phyloP scores from a whole-genome alignment of 2,797 vertebrate genomes.

The Anableps anableps region DNA sequence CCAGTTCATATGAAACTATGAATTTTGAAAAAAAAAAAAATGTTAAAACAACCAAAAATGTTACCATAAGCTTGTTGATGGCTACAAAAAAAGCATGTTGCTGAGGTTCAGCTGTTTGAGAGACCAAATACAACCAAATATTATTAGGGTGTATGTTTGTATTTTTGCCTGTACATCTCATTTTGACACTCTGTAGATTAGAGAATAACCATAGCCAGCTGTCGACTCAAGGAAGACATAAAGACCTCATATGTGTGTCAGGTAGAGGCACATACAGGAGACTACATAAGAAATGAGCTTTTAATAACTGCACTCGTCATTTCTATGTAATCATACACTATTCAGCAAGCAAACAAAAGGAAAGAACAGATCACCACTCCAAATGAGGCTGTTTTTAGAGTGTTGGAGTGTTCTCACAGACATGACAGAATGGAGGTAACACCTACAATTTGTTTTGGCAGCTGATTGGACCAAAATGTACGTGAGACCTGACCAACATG shows the following conservation, averaged over 20 bases:
- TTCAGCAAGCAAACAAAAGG: neutral
- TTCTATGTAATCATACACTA: slow-evolving; percentile 6
- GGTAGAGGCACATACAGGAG: neutral
- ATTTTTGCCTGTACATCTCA: neutral
- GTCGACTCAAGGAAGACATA: neutral
- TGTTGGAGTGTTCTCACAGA: neutral
- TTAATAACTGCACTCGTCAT: neutral
- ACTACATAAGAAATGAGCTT: neutral
- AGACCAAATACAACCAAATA: neutral
- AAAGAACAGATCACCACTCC: neutral
- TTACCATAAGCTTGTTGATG: neutral
- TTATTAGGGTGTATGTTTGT: neutral
- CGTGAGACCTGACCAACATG: slow-evolving; percentile 57
- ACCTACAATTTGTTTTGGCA: slow-evolving; percentile 34
- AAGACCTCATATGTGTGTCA: neutral
- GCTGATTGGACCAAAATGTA: slow-evolving; percentile 50
- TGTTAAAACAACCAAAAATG: neutral
- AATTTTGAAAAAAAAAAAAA: neutral
- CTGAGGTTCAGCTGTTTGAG: neutral
- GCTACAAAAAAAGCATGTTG: neutral
- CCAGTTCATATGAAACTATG: neutral
- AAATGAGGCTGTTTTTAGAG: neutral
- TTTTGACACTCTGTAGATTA: neutral
- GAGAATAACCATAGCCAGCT: neutral
- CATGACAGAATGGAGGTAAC: neutral